phyloP scores from a whole-genome alignment of 1,140 invertebrate genomes.

The Ceratosolen solmsi region DNA sequence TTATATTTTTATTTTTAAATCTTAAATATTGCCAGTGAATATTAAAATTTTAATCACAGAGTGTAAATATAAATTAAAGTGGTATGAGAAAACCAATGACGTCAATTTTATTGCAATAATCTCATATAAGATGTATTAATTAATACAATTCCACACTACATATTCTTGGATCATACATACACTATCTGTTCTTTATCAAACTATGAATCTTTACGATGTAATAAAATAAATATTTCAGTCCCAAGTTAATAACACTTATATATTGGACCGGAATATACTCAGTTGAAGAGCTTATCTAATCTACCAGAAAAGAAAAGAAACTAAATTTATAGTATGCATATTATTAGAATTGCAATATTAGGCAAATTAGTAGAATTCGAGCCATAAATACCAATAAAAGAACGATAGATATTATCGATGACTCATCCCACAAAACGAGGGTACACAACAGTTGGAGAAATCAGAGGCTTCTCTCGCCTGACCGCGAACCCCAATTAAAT shows the following conservation, averaged over 20 bases:
- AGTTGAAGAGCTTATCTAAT: constrained; percentile 4
- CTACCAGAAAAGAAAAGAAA: constrained; percentile 3
- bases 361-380: constrained; percentile 33
- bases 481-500: constrained; percentile 42
- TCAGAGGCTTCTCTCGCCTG: constrained; percentile 16
- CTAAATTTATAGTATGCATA: constrained; percentile 7
- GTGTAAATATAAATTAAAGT: not conserved
- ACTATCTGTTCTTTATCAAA: constrained; percentile 12
- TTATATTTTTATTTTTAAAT: not conserved
- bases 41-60: not conserved
- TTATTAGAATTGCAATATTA: constrained; percentile 20
- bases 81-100: not conserved
- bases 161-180: not conserved
- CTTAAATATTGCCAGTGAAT: not conserved
- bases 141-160: not conserved
- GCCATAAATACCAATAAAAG: constrained; percentile 44
- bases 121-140: not conserved
- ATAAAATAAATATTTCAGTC: constrained; percentile 10
- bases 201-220: not conserved
- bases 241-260: not conserved
- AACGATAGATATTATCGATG: constrained; percentile 45
- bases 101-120: not conserved
- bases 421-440: constrained; percentile 43
- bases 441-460: constrained; percentile 29
- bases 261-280: constrained; percentile 11